Evolutionary conservation across 2,113 vertebrate genomes (phyloP), one percentile per base, ranked within the genome.

Genomic region (Corapipo altera): DNA sequence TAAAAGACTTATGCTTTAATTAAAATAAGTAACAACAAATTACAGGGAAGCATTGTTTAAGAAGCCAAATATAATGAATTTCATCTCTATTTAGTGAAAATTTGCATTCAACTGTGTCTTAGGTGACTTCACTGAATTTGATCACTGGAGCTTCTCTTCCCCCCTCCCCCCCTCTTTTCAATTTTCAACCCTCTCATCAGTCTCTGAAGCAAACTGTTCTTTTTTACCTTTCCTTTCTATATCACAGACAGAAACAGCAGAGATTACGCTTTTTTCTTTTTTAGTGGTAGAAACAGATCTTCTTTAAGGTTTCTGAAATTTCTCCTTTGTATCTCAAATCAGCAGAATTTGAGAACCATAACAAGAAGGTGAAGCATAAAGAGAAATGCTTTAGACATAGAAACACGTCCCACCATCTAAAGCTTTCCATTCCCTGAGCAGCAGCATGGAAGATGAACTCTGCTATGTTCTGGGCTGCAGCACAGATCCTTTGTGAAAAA

Each of bases 311-410:
- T 91, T 82, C 58, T 69, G 59, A n/a, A 80, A 64, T 97, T 96
- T 97, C 54, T 95, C 69, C 81, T 78, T 80, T 66, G 33, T 94
- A 67, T 96, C 74, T 94, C 58, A 96, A 87, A 96, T 96, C 74
- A 97, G 76, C 66, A 90, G 85, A 95, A 91, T 93, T 77, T 83
- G 78, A 90, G 52, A 78, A 59, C 75, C 49, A 75, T 87, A 78
- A 78, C 93, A 81, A 91, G 85, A 96, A 80, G 74, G 62, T 64
- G 75, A 91, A 70, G 22, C 66, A 87, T 84, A 76, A 90, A 95
- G 70, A 85, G 43, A 73, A 80, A 49, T 41, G 10, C 15, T n/a
- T 84, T 76, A 82, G 69, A 70, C 19, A 61, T 39, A 76, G 55
- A 64, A 94, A 93, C 44, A 54, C 6, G 26, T 88, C 17, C 27